Conservation (phyloP, 2,113 vertebrate genomes). For the Amphiprion percula region DNA sequence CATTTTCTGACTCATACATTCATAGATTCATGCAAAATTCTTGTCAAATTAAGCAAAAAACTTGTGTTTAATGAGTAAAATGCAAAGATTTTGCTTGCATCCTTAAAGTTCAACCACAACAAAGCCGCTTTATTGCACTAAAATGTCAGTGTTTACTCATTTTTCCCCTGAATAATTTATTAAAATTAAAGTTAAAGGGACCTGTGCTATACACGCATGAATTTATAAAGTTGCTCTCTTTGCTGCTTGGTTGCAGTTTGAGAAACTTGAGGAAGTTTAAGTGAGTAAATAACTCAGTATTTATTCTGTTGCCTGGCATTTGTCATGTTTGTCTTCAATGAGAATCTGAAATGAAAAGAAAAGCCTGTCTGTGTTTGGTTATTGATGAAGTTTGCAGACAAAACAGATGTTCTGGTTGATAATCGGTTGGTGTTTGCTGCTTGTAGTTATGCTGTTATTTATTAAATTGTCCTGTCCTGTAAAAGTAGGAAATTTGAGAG, state of each 20-base stretch:
- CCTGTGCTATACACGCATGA: neutral
- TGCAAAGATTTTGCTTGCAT: no score
- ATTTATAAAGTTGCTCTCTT: neutral
- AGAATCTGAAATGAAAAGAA: neutral
- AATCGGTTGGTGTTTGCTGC: neutral
- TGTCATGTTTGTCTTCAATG: neutral
- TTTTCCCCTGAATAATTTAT: no score
- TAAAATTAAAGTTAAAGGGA: neutral
- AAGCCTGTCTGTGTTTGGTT: neutral
- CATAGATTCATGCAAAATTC: no score
- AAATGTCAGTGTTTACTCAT: neutral
- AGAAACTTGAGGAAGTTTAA: no score
- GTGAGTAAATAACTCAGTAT: neutral
- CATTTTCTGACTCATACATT: no score
- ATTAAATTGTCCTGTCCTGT: slow-evolving; percentile 7
- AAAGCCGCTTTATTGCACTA: slow-evolving; percentile 1
- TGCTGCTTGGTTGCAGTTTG: neutral
- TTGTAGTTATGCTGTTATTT: slow-evolving; percentile 11
- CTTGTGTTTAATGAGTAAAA: no score
- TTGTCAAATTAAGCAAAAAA: no score
- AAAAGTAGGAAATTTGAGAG: neutral
- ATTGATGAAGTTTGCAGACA: neutral
- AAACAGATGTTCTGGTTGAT: neutral
- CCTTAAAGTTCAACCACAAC: no score
- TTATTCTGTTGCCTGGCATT: neutral